A percentile compares a stretch with the other conserved stretches of the same genome.
phyloP scores from a whole-genome alignment of 2,888 invertebrate genomes.

The Stratiomys singularior region DNA sequence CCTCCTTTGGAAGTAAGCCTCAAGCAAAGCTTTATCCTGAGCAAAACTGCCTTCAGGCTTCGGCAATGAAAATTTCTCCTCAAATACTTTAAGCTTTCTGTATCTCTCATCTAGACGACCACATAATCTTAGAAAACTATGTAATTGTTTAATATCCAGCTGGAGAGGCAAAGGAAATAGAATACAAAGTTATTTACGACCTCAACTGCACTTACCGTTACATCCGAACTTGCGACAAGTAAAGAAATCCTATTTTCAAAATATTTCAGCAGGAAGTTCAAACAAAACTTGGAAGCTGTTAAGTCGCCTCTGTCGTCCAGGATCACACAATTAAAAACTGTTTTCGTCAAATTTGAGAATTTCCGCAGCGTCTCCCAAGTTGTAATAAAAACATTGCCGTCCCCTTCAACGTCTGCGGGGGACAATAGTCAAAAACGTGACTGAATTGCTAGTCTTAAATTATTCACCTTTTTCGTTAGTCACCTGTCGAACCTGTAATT shows the following conservation, averaged over 20 bases:
- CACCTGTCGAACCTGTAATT: conserved; percentile 57
- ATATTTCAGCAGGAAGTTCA: conserved; percentile 61
- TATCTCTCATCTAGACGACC: conserved; percentile 60
- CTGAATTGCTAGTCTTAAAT: too few relatives aligned
- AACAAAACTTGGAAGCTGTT: conserved; percentile 61
- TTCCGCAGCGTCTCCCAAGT: conserved; percentile 62
- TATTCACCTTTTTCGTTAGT: conserved; percentile 57
- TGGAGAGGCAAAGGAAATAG: conserved; percentile 52
- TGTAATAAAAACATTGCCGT: conserved; percentile 59
- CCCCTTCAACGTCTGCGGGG: conserved; percentile 57
- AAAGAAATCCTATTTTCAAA: conserved; percentile 61
- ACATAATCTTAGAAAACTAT: conserved; percentile 60
- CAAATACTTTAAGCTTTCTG: conserved; percentile 57
- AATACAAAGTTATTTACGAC: background rate
- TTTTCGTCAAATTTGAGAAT: conserved; percentile 59
- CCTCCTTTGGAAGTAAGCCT: conserved; percentile 63
- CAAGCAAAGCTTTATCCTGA: conserved; percentile 59
- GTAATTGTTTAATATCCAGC: conserved; percentile 62
- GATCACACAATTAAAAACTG: conserved; percentile 61
- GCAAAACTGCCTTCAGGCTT: conserved; percentile 57
- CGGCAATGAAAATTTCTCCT: conserved; percentile 60
- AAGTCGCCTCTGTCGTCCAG: conserved; percentile 62
- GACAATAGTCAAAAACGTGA: conserved; percentile 2
- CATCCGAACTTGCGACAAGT: conserved; percentile 62
- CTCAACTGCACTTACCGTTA: conserved; percentile 59